A percentile compares a stretch with the other conserved stretches of the same genome.
Conservation (phyloP, 2,113 vertebrate genomes). For the Mustela nigripes region DNA sequence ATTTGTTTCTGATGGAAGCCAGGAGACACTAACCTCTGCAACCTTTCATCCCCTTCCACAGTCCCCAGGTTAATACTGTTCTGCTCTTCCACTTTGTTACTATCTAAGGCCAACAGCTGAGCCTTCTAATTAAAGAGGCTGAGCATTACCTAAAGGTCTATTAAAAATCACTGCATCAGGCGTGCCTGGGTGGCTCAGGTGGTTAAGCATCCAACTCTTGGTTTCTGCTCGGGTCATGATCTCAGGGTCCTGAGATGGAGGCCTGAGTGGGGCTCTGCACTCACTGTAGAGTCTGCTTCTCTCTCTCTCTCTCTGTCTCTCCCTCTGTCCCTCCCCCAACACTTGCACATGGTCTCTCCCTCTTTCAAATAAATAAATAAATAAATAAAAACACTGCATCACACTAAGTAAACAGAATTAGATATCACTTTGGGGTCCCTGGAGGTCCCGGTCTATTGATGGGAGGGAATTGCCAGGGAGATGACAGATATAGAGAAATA, state of each 20-base stretch:
- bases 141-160: no score
- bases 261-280: neutral
- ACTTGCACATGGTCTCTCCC: neutral
- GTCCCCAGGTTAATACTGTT: neutral
- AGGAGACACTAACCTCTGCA: neutral
- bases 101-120: neutral
- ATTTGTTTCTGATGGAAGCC: neutral
- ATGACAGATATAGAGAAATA: neutral
- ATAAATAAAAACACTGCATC: neutral
- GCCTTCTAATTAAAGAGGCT: neutral
- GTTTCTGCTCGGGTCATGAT: neutral
- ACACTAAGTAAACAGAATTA: no score
- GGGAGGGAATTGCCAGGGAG: neutral
- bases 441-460: neutral
- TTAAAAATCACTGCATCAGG: neutral
- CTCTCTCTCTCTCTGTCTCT: neutral
- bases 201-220: neutral
- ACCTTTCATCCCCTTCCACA: neutral
- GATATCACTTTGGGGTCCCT: rapidly evolving
- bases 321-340: neutral
- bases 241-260: neutral
- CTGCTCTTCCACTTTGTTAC: neutral
- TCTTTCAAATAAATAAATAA: neutral
- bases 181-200: neutral
- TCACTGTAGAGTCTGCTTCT: neutral